Evolutionary conservation across 1,140 invertebrate species (phyloP), one percentile per base, ranked within the genome.

Genomic region (Neoseiulus cucumeris): DNA sequence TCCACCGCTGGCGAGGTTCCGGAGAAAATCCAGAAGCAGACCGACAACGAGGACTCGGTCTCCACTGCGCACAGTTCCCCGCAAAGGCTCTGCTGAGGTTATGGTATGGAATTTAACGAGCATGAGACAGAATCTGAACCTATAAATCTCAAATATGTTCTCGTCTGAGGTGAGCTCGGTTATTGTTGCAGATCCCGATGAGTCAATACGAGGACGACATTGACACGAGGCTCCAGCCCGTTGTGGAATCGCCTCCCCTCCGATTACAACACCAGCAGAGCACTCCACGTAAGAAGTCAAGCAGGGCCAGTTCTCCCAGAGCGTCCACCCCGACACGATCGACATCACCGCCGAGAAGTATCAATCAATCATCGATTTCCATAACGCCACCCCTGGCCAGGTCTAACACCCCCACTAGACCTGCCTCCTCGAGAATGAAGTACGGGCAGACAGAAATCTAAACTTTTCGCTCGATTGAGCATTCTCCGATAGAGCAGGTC

Each of bases 221-320:
- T 25, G 51, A 59, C 33, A 59, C 22, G 14, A 25, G 51, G 22
- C 51, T 59, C 22, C 51, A 59, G 51, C 51, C 25, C 6, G 33
- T 14, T 33, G 51, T 59, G 25, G 51, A 20, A 9, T 59, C 51
- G 22, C 1, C 51, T 1, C 51, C 51, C 22, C 17, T 14, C 14
- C 51, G 51, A 59, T 59, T 33, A 59, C 51, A 59, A 59, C 51
- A 29, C 33, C 51, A 59, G 51, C 51, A 59, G 51, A 59, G 51
- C 51, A 59, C 51, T 12, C 51, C 51, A 20, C 51, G 22, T 12
- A 59, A 25, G 51, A 59, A 59, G 51, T 59, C 22, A 20, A 2
- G 25, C 22, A 12, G 51, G 4, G 4, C 22, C 33, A 33, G 51
- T 25, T 29, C 51, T 9, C 51, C 51, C 22, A 2, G 14, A 59